Percentiles rank a stretch among this genome's conserved stretches.
Evolutionary conservation across 2,888 invertebrate species (phyloP).

Genomic region (Camponotus fellah): DNA sequence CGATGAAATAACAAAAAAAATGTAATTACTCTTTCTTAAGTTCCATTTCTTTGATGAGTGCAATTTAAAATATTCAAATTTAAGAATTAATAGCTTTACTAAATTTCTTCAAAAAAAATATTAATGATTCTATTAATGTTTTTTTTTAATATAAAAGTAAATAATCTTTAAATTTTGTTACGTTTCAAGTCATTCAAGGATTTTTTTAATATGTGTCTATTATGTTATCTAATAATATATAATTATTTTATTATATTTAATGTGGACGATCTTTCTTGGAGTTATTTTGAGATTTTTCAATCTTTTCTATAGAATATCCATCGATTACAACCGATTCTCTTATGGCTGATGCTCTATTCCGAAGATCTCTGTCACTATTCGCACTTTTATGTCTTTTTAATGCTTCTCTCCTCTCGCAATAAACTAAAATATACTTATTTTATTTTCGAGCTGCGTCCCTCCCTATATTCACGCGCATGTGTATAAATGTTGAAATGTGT

Average conservation of each 20-base stretch:
- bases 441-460: conserved; percentile 35
- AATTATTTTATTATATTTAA: not conserved
- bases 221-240: not conserved
- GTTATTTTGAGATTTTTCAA: not conserved
- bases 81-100: not conserved
- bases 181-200: not conserved
- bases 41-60: not conserved
- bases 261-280: not conserved
- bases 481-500: conserved; percentile 13
- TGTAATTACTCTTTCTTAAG: not conserved
- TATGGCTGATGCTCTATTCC: conserved; percentile 19
- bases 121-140: not conserved
- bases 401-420: conserved; percentile 48
- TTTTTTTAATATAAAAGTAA: conserved; percentile 1
- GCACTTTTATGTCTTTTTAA: conserved; percentile 64
- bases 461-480: not conserved
- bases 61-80: not conserved
- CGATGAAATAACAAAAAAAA: not conserved
- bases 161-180: not conserved
- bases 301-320: not conserved
- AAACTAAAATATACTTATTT: conserved; percentile 58
- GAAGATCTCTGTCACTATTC: conserved; percentile 32
- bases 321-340: conserved; percentile 11
- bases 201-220: not conserved
- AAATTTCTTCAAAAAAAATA: not conserved